Evolutionary conservation across 2,888 invertebrate species (phyloP), one percentile per base, ranked within the genome.

Genomic region (Molanna angustata): DNA sequence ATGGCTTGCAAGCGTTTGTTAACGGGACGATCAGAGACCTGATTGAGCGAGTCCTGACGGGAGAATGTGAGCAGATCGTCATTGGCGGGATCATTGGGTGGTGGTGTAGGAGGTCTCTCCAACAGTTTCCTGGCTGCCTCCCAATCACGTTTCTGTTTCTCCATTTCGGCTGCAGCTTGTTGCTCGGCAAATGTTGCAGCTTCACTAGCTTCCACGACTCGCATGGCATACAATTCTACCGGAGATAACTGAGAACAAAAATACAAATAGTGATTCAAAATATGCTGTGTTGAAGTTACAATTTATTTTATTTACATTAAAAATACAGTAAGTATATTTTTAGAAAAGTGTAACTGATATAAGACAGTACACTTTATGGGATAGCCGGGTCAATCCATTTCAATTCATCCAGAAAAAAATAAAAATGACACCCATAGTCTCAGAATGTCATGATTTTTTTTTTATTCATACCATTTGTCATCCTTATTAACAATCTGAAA

Each of bases 141-240:
- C 93, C 93, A 92, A 66, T 90, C 89, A 60, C 86, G 85, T 70
- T 91, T 91, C 68, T 88, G 86, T 44, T 86, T 82, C 66, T 90
- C 90, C 44, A 93, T 84, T 69, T 91, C 91, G 40, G 88, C 90
- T 70, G 94, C 94, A 13, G 94, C 95, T 33, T 87, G 88, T 64
- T 94, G 93, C 65, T 95, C 94, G 1, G 90, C 89, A 64, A 82
- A 83, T 13, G 87, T 86, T 76, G 84, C 85, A n/a, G 82, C 82
- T 70, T 90, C 88, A 50, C 91, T 88, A 62, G 86, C 83, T 73
- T 98, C 98, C 62, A 97, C 88, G 66, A 93, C 88, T 17, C 85
- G 83, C 84, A 98, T 91, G 13, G 98, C 98, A 73, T 96, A 98
- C 49, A 89, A 84, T 74, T 99, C 98, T 57, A 99, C 87, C 1